phyloP scores from a whole-genome alignment of 1,140 invertebrate species.

The Meteorus sp. region DNA sequence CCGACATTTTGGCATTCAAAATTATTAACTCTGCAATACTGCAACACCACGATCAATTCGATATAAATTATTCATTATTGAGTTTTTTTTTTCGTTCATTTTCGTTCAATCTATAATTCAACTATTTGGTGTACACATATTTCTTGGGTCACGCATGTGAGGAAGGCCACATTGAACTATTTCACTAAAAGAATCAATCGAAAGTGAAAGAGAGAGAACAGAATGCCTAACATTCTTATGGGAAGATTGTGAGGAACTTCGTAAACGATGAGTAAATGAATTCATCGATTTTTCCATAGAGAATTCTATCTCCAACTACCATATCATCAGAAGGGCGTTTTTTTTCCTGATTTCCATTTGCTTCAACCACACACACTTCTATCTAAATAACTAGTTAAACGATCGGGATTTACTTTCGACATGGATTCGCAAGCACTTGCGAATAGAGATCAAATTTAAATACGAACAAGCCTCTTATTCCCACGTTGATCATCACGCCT shows the following conservation, averaged over 20 bases:
- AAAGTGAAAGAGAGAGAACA: slow-evolving; percentile 30
- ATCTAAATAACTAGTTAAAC: not conserved
- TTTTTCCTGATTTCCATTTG: not conserved
- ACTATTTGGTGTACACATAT: slow-evolving; percentile 34
- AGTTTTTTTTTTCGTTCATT: no score
- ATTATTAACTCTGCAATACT: no score
- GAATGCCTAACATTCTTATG: slow-evolving; percentile 42
- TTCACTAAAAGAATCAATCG: no score
- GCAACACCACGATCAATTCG: no score
- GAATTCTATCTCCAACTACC: no score
- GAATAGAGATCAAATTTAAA: no score
- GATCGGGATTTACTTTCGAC: not conserved
- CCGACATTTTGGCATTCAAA: no score
- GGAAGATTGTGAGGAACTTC: not conserved
- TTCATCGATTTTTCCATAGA: no score
- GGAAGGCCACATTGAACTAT: slow-evolving; percentile 61
- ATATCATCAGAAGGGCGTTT: no score
- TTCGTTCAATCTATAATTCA: slow-evolving; percentile 11
- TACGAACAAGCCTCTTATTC: not conserved
- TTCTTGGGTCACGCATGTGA: slow-evolving; percentile 52
- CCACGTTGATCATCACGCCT: not conserved
- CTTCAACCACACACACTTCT: not conserved
- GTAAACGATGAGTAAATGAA: no score
- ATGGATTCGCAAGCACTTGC: not conserved
- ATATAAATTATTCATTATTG: no score